Evolutionary conservation across 2,797 vertebrate species (phyloP).

Genomic region (Cossypha caffra): DNA sequence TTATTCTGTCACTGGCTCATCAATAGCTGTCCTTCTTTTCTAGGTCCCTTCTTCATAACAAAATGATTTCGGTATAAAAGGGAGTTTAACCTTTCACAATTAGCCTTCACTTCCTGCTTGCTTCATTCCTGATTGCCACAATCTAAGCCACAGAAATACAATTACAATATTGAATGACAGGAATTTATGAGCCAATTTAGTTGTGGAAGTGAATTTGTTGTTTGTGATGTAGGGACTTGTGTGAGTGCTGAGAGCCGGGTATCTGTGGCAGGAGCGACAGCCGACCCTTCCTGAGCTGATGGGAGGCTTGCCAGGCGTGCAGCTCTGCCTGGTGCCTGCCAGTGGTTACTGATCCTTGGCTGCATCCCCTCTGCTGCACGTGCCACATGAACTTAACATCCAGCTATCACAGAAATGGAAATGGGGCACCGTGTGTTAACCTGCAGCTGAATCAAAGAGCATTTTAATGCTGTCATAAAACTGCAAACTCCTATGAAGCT

Average conservation of each 20-base stretch:
- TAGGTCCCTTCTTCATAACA: neutral
- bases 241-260: neutral
- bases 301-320: neutral
- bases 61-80: neutral
- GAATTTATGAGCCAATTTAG: neutral
- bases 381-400: neutral
- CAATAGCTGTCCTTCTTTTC: neutral
- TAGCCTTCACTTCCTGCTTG: neutral
- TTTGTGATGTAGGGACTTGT: neutral
- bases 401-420: neutral
- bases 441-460: neutral
- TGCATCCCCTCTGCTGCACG: neutral
- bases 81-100: neutral
- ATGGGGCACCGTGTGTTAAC: neutral
- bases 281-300: accelerated
- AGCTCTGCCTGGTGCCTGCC: neutral
- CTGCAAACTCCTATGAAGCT: neutral
- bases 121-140: neutral
- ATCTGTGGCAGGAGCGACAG: neutral
- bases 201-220: neutral
- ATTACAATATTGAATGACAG: neutral
- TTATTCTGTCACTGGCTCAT: neutral
- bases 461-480: neutral
- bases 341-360: neutral
- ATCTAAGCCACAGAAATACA: neutral